Percentiles rank a stretch among this genome's conserved stretches.
Conservation (phyloP, 2,113 vertebrate species). For the Notiomystis cincta region DNA sequence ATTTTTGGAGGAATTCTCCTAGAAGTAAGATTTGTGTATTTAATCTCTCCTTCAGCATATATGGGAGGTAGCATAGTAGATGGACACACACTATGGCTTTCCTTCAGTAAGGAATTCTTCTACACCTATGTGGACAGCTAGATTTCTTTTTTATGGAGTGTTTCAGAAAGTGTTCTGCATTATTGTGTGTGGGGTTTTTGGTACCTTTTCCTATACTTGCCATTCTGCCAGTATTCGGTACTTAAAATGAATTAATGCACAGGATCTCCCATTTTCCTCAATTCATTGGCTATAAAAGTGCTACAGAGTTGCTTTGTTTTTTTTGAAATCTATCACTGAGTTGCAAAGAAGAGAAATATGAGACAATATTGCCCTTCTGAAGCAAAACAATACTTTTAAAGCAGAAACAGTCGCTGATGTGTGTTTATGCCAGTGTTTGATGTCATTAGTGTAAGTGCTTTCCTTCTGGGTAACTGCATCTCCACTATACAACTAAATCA, state of each 20-base stretch:
- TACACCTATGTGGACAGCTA: not conserved
- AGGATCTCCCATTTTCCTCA: slow-evolving; percentile 58
- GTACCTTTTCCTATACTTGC: not conserved
- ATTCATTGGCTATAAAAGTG: slow-evolving; percentile 43
- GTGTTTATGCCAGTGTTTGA: slow-evolving; percentile 20
- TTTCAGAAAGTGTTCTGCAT: not conserved
- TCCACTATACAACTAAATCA: not conserved
- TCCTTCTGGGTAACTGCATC: not conserved
- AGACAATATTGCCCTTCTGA: slow-evolving; percentile 5
- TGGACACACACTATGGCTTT: not conserved
- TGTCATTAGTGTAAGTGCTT: slow-evolving; percentile 34
- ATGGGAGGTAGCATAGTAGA: not conserved
- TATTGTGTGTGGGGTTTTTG: not conserved
- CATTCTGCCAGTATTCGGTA: not conserved
- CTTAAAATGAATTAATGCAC: slow-evolving; percentile 48
- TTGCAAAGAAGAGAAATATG: slow-evolving; percentile 9
- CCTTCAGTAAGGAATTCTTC: not conserved
- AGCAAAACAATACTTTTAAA: slow-evolving; percentile 10
- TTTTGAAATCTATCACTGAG: slow-evolving; percentile 40
- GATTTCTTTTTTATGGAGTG: not conserved
- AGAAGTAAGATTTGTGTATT: not conserved
- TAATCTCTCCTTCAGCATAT: not conserved
- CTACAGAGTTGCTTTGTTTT: slow-evolving; percentile 36
- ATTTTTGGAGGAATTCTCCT: not conserved
- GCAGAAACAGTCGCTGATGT: slow-evolving; percentile 15